phyloP scores from a whole-genome alignment of 2,113 vertebrate genomes.

The Myotis brandtii region DNA sequence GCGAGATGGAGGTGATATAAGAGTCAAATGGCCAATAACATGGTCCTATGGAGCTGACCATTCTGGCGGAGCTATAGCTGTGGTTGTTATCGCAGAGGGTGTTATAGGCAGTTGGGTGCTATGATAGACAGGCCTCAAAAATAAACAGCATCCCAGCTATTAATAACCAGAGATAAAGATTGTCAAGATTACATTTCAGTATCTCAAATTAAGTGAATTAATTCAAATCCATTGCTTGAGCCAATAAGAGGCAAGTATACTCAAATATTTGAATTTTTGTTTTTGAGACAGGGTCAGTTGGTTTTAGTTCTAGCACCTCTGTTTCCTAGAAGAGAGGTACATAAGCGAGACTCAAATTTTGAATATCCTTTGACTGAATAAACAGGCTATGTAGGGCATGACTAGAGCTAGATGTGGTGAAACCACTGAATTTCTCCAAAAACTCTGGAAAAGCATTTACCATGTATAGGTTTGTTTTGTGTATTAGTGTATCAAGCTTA shows the following conservation, averaged over 20 bases:
- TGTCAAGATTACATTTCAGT: background rate
- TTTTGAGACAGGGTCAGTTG: background rate
- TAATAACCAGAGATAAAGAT: background rate
- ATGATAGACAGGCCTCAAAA: background rate
- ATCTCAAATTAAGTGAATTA: background rate
- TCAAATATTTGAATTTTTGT: constrained; percentile 16
- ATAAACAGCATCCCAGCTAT: background rate
- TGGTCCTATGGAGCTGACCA: background rate
- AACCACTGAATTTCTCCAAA: background rate
- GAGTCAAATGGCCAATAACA: background rate
- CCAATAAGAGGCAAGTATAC: background rate
- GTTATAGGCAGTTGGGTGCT: accelerated
- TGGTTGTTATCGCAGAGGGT: background rate
- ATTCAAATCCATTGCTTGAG: background rate
- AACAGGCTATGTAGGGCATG: background rate
- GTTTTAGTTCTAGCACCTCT: background rate
- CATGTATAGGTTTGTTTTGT: background rate
- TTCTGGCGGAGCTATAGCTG: background rate
- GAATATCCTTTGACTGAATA: background rate
- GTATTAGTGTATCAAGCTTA: background rate
- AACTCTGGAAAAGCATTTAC: background rate
- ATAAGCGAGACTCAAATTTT: background rate
- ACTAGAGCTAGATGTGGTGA: background rate
- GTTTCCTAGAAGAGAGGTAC: background rate
- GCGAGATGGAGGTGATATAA: background rate